Conservation (phyloP, 2,888 invertebrate species). For the Bursaphelenchus okinawaensis region DNA sequence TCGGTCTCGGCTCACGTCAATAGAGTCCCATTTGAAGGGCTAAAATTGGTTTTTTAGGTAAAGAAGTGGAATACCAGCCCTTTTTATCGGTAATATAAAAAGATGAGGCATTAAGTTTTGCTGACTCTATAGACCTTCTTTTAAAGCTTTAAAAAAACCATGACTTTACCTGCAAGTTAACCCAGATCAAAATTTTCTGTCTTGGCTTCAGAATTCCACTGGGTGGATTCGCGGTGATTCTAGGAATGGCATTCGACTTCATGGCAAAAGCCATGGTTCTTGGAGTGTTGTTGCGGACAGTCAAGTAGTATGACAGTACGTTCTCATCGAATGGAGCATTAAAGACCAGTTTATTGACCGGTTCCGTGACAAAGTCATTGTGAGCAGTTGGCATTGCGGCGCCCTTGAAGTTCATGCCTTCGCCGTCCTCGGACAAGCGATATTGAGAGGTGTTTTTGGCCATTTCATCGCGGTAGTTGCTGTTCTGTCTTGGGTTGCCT, state of each 20-base stretch:
- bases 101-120: no score
- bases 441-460: neutral
- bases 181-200: constrained; percentile 20
- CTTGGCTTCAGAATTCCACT: constrained; percentile 23
- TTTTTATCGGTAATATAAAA: no score
- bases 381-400: constrained; percentile 15
- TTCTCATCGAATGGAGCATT: constrained; percentile 28
- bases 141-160: neutral
- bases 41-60: no score
- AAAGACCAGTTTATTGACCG: constrained; percentile 21
- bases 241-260: constrained; percentile 29
- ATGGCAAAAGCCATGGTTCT: constrained; percentile 26
- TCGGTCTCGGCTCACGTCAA: constrained; percentile 23
- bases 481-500: neutral
- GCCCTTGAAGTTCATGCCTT: constrained; percentile 9
- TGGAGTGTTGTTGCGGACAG: constrained; percentile 18
- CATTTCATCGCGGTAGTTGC: constrained; percentile 3
- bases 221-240: constrained; percentile 25
- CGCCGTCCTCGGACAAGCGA: neutral
- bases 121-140: neutral
- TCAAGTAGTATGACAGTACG: constrained; percentile 24
- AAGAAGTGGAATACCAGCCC: no score
- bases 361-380: constrained; percentile 23
- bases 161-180: constrained; percentile 25
- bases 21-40: constrained; percentile 14